Percentiles rank a stretch among this genome's conserved stretches.
Evolutionary conservation across 2,797 vertebrate species (phyloP).

Genomic region (Rhadinocentrus ornatus): DNA sequence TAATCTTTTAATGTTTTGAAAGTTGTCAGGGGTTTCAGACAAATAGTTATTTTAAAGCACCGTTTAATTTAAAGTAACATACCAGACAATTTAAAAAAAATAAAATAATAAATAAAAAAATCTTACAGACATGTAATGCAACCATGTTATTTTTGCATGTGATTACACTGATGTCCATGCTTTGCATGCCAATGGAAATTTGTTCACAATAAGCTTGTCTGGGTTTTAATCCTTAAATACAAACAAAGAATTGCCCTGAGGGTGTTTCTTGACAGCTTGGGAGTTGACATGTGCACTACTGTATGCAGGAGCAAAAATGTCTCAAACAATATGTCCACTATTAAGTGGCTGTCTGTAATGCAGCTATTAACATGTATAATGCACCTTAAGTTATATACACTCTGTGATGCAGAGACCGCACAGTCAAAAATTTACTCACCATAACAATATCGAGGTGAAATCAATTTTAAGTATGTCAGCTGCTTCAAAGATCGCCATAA

Average conservation of each 20-base stretch:
- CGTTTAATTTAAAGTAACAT: conserved; percentile 10
- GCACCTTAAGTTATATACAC: conserved; percentile 11
- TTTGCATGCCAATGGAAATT: conserved; percentile 32
- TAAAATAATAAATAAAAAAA: neutral
- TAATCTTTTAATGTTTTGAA: conserved; percentile 42
- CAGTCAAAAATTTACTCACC: conserved; percentile 46
- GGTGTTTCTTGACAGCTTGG: conserved; percentile 52
- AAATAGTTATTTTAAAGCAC: conserved; percentile 29
- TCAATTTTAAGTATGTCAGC: conserved; percentile 47
- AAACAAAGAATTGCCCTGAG: conserved; percentile 58
- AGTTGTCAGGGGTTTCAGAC: conserved; percentile 16
- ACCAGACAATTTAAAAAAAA: neutral
- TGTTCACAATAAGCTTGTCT: conserved; percentile 36
- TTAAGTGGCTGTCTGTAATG: conserved; percentile 25
- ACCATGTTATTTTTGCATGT: conserved; percentile 12
- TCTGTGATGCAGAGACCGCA: conserved; percentile 23
- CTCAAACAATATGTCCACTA: conserved; percentile 36
- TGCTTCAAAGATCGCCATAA: conserved; percentile 48
- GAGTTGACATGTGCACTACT: conserved; percentile 37
- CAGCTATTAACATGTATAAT: conserved; percentile 24
- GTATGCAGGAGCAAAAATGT: conserved; percentile 39
- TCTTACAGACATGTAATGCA: neutral
- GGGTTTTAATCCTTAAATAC: conserved; percentile 42
- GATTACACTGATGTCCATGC: conserved; percentile 19
- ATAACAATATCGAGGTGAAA: conserved; percentile 52